A percentile compares a stretch with the other conserved stretches of the same genome.
Conservation (phyloP, 2,113 vertebrate genomes). For the Halichoerus grypus region DNA sequence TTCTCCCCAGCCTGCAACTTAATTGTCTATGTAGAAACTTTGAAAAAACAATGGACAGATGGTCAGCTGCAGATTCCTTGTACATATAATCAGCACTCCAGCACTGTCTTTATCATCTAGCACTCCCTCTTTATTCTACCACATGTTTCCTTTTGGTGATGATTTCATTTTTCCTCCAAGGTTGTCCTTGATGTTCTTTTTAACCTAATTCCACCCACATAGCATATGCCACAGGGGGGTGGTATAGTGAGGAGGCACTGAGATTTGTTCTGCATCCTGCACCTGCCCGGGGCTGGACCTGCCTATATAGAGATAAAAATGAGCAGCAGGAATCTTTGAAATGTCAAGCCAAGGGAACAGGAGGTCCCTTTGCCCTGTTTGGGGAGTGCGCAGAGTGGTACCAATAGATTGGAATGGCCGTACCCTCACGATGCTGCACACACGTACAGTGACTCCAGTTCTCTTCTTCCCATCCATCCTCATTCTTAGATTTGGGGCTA, state of each 20-base stretch:
- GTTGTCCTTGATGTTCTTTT: constrained; percentile 67
- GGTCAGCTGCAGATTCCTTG: constrained; percentile 13
- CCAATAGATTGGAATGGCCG: background rate
- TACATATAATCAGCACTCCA: background rate
- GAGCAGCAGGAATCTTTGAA: constrained; percentile 54
- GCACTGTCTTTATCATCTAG: background rate
- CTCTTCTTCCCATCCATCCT: background rate
- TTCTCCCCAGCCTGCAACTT: background rate
- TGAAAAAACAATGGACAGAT: constrained; percentile 63
- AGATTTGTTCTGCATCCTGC: constrained; percentile 64
- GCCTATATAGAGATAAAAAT: constrained; percentile 42
- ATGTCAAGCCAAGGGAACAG: constrained; percentile 45
- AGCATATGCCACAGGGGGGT: constrained; percentile 34
- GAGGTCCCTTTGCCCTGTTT: background rate
- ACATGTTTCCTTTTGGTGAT: constrained; percentile 3
- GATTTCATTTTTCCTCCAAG: constrained; percentile 57
- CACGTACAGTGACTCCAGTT: background rate
- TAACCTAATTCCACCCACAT: constrained; percentile 72
- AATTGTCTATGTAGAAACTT: constrained; percentile 41
- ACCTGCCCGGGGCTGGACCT: constrained; percentile 58
- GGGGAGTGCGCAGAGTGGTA: background rate
- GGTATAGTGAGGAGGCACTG: background rate
- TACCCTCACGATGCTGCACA: background rate
- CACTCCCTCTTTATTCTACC: background rate
- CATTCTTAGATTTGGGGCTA: background rate